Conservation (phyloP, 2,797 vertebrate genomes). For the Sternotherus odoratus region DNA sequence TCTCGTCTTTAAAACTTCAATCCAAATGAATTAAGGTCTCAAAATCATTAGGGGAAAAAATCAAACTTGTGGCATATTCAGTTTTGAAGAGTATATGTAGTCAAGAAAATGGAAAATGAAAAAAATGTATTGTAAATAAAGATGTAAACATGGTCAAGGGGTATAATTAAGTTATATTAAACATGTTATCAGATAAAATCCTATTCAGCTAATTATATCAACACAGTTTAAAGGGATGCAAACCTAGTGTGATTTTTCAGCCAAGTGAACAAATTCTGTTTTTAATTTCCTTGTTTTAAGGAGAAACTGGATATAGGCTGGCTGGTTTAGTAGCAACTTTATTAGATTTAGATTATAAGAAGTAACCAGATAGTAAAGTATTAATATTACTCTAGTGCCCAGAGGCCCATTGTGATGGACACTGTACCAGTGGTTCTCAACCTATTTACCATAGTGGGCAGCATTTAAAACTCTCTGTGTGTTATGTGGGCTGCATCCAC, state of each 20-base stretch:
- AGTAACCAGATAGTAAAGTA: slow-evolving; percentile 2
- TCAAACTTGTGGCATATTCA: background rate
- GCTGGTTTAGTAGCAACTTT: slow-evolving; percentile 40
- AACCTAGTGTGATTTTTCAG: background rate
- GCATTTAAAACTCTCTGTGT: too few species aligned
- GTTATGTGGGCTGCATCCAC: too few species aligned
- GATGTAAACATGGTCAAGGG: background rate
- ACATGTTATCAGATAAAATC: background rate
- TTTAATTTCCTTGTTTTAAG: slow-evolving; percentile 27
- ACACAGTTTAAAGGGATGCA: background rate
- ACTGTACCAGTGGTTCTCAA: too few species aligned
- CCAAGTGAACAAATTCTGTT: background rate
- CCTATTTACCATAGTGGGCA: too few species aligned
- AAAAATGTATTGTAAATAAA: background rate
- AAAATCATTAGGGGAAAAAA: background rate
- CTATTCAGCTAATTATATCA: background rate
- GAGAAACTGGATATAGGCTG: slow-evolving; percentile 33
- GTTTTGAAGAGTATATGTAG: background rate
- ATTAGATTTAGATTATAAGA: background rate
- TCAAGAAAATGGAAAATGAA: background rate
- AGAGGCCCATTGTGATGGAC: slow-evolving; percentile 37
- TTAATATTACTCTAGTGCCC: background rate
- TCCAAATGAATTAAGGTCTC: background rate
- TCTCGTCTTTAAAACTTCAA: background rate
- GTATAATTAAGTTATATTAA: background rate